Evolutionary conservation across 2,888 invertebrate genomes (phyloP).

Genomic region (Pheosia tremula): DNA sequence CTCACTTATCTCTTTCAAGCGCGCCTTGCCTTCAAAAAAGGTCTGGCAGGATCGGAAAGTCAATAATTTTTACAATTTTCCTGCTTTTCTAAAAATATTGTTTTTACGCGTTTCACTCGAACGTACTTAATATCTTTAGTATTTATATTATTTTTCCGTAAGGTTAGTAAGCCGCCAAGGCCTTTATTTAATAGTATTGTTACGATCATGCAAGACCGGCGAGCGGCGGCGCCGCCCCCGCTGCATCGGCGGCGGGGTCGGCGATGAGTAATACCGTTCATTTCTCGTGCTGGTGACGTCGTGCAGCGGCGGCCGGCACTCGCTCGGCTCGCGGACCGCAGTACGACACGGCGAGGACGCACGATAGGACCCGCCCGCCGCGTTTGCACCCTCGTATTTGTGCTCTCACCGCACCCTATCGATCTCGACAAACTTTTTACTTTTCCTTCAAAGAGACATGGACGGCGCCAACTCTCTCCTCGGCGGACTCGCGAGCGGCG

Average conservation of each 20-base stretch:
- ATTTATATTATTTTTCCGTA: constrained; percentile 7
- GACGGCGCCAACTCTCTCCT: constrained; percentile 67
- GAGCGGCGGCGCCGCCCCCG: constrained; percentile 48
- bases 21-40: constrained; percentile 38
- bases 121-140: constrained; percentile 4
- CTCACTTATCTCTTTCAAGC: constrained; percentile 21
- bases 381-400: constrained; percentile 48
- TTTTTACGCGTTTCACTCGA: constrained; percentile 6
- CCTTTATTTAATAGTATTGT: constrained; percentile 17
- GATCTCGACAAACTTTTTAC: constrained; percentile 50
- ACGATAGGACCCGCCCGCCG: constrained; percentile 66
- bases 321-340: constrained; percentile 58
- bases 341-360: constrained; percentile 71
- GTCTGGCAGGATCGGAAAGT: constrained; percentile 48
- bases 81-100: not conserved
- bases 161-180: constrained; percentile 5
- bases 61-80: constrained; percentile 50
- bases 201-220: constrained; percentile 38
- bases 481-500: constrained; percentile 68
- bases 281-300: constrained; percentile 77
- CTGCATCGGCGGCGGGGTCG: constrained; percentile 54
- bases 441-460: constrained; percentile 57
- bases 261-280: constrained; percentile 78
- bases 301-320: constrained; percentile 59
- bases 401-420: constrained; percentile 61